phyloP scores from a whole-genome alignment of 2,797 vertebrate species.

The Acrocephalus scirpaceus region DNA sequence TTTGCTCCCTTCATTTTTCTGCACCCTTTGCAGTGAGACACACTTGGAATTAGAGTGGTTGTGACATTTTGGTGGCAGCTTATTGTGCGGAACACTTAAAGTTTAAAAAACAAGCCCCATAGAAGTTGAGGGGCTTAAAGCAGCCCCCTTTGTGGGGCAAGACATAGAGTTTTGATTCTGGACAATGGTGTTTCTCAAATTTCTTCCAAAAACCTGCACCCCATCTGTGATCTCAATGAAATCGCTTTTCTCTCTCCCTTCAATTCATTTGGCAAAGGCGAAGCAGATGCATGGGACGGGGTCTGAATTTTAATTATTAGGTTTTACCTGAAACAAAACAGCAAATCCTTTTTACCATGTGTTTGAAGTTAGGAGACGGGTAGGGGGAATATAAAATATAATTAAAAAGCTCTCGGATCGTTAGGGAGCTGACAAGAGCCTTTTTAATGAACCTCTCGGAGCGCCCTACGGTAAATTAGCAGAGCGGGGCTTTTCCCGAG shows the following conservation, averaged over 20 bases:
- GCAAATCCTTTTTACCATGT: conserved; percentile 70
- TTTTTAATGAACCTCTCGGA: conserved; percentile 66
- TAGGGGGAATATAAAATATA: conserved; percentile 70
- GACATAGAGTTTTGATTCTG: conserved; percentile 97
- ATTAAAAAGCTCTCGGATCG: conserved; percentile 61
- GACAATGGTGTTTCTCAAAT: conserved; percentile 99
- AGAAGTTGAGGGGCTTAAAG: conserved; percentile 92
- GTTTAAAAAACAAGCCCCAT: conserved; percentile 97
- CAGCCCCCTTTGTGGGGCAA: conserved; percentile 87
- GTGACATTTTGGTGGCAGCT: conserved; percentile 90
- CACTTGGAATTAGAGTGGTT: conserved; percentile 81
- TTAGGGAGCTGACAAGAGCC: conserved; percentile 66
- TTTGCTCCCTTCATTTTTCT: conserved; percentile 61
- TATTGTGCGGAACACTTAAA: conserved; percentile 93
- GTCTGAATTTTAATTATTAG: conserved; percentile 90
- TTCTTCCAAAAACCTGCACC: conserved; percentile 94
- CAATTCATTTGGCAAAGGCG: conserved; percentile 84
- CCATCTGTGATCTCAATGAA: conserved; percentile 99
- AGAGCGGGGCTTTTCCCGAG: background rate
- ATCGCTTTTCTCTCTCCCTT: conserved; percentile 85
- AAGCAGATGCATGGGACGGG: conserved; percentile 93
- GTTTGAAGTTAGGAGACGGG: conserved; percentile 73
- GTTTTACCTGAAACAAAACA: conserved; percentile 81
- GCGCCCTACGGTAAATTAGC: conserved; percentile 39
- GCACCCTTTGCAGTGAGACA: conserved; percentile 73